Base-by-base conservation (phyloP, 2,888 invertebrate genomes). In the Epiperipatus broadwayi region DNA sequence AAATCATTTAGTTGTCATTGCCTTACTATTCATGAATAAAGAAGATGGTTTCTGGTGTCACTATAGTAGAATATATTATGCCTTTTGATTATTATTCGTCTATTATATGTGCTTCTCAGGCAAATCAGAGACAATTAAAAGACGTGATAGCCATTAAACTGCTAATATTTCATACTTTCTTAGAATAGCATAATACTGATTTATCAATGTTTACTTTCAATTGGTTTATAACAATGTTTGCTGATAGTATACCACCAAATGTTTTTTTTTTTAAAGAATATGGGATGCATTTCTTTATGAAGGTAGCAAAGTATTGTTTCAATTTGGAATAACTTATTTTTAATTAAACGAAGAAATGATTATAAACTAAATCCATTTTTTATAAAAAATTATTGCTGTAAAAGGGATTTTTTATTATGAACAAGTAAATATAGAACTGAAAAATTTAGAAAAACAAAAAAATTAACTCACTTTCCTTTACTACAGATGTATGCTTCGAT, bases 21-120 rank as follows among this genome's bases (percentile, higher is more conserved):
- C 65, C 7, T 51, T 68, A 42, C 54, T 68, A 37, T 65, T 67
- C 47, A 52, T 68, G 49, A 51, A 55, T 21, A 67, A 68, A 51
- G 65, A 65, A 47, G 66, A 66, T 45, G 61, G 67, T 0, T 68
- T 69, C 52, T 65, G 65, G 65, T 64, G 65, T 65, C 2, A 60
- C 63, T 19, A 65, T 66, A 34, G 61, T 66, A 2, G 67, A 67
- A 43, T 52, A 57, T 43, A 53, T 67, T 18, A 61, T 68, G 56
- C 67, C 68, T 0, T 49, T 51, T 4, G 61, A 63, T 35, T 69
- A 68, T 51, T 68, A 65, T 53, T 59, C 58, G 27, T 47, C 53
- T 19, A 59, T 61, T n/a, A 52, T 69, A 34, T 50, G 61, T 22
- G 66, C 61, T n/a, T 63, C 67, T 7, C 65, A 66, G 41, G 61